phyloP scores from a whole-genome alignment of 2,888 invertebrate species.

The Oxytorus armatus region DNA sequence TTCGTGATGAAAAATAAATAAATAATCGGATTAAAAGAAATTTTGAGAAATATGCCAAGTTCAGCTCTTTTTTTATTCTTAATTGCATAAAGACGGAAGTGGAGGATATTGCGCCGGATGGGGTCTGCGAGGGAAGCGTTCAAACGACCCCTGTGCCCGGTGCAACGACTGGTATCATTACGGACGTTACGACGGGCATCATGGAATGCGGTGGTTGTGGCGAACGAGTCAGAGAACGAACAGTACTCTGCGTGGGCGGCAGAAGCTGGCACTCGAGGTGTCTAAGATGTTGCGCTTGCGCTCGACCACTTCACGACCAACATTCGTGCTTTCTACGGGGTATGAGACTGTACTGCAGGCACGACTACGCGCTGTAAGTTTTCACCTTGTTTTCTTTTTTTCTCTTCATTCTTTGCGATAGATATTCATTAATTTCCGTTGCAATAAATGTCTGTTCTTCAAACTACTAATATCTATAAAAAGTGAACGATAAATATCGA shows the following conservation, averaged over 20 bases:
- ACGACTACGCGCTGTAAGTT: conserved; percentile 97
- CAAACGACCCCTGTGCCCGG: conserved; percentile 71
- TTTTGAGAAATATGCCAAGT: background rate
- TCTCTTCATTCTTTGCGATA: background rate
- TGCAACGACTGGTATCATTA: conserved; percentile 72
- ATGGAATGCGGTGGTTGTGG: conserved; percentile 84
- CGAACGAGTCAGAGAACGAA: conserved; percentile 81
- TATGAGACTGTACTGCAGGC: conserved; percentile 96
- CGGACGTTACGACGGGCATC: conserved; percentile 95
- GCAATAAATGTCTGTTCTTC: no score
- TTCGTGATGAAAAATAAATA: no score
- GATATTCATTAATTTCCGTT: no score
- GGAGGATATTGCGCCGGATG: conserved; percentile 78
- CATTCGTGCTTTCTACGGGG: conserved; percentile 97
- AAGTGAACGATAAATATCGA: no score
- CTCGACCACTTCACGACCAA: conserved; percentile 94
- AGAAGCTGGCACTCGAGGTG: conserved; percentile 97
- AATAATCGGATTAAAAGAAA: no score
- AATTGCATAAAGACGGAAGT: conserved; percentile 77
- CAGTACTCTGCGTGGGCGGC: conserved; percentile 89
- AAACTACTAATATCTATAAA: no score
- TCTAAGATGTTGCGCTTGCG: conserved; percentile 96
- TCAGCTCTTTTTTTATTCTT: background rate
- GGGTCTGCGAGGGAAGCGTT: conserved; percentile 76
- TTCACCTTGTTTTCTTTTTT: conserved; percentile 82